These are phyloP conservation scores for Bradypodion ventrale DNA, from an alignment of 2,797 vertebrate genomes.

Conservation along the genomic window DNA sequence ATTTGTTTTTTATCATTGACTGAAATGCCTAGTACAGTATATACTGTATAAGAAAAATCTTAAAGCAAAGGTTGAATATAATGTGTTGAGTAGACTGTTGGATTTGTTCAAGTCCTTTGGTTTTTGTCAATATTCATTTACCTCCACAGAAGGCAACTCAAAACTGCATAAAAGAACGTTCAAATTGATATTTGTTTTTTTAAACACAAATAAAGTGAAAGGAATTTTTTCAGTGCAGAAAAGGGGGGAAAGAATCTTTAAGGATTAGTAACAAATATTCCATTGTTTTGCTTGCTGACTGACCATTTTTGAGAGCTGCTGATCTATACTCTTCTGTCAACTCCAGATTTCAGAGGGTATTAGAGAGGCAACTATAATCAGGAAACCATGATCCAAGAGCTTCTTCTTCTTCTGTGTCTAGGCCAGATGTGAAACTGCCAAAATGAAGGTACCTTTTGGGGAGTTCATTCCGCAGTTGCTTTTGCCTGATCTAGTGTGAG, in stretches of 20 bases:
- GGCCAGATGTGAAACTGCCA: too few relatives aligned
- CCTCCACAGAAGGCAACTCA: conserved; percentile 4
- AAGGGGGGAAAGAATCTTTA: conserved; percentile 22
- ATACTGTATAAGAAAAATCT: background rate
- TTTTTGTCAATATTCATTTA: background rate
- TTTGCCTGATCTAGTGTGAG: too few relatives aligned
- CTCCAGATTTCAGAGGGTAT: background rate
- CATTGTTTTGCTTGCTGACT: background rate
- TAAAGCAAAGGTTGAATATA: background rate
- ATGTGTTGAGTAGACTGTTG: background rate
- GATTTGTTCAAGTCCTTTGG: background rate
- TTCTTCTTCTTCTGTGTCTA: too few relatives aligned
- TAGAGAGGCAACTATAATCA: background rate
- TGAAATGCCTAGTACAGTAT: background rate
- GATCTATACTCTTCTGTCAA: conserved; percentile 37
- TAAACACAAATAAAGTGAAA: conserved; percentile 21
- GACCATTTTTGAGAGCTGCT: conserved; percentile 10
- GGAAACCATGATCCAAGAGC: background rate
- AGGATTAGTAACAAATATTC: background rate
- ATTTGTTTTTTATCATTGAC: too few relatives aligned
- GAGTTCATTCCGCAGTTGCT: too few relatives aligned
- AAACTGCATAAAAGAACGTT: background rate
- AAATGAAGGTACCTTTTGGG: too few relatives aligned
- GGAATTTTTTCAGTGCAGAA: background rate
- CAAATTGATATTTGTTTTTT: background rate